Percentiles rank a stretch among this genome's conserved stretches.
phyloP scores from a whole-genome alignment of 2,113 vertebrate species.

The Onychostruthus taczanowskii region DNA sequence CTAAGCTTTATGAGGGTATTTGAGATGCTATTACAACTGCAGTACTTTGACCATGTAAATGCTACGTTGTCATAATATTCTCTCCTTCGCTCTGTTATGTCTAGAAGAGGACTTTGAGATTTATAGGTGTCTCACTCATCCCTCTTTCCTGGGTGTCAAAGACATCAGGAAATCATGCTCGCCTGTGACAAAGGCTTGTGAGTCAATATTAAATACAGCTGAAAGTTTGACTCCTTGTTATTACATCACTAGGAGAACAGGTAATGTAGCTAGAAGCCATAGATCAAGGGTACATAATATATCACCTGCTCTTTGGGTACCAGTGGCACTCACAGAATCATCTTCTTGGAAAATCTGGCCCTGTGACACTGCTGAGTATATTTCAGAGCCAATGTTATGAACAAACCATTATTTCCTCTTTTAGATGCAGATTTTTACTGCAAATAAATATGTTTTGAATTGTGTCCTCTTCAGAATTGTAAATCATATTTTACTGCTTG shows the following conservation, averaged over 20 bases:
- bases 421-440: neutral
- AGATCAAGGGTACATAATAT: neutral
- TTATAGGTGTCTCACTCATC: neutral
- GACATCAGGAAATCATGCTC: neutral
- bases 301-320: neutral
- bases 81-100: neutral
- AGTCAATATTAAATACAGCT: neutral
- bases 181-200: neutral
- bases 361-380: neutral
- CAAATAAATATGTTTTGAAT: neutral
- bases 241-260: neutral
- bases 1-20: constrained; percentile 10
- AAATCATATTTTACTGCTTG: neutral
- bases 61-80: constrained; percentile 15
- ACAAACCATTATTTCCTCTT: neutral
- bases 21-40: neutral
- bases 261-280: neutral
- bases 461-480: neutral
- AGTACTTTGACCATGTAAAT: constrained; percentile 58
- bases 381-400: neutral
- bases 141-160: neutral
- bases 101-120: constrained; percentile 11
- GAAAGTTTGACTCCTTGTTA: neutral
- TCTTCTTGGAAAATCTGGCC: neutral
- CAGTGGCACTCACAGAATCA: neutral